These are phyloP conservation scores for Orussus abietinus DNA, from an alignment of 1,140 invertebrate species.

Conservation along the genomic window DNA sequence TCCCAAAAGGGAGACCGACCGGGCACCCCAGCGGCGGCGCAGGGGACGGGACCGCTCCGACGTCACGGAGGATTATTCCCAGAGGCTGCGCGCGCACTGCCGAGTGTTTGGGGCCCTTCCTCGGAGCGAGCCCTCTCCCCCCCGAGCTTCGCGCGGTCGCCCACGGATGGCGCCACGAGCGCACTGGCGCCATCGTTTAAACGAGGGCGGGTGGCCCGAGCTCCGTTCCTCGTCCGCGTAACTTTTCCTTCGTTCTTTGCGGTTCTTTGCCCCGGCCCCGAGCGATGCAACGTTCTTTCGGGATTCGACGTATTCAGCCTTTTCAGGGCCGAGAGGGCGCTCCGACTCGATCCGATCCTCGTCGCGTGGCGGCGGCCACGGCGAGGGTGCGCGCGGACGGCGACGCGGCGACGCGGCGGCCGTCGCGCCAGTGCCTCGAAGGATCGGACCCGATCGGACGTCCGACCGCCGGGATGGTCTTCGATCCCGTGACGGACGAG, in stretches of 20 bases:
- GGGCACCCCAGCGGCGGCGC: constrained; percentile 12
- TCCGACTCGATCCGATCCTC: too few species aligned
- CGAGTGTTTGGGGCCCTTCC: constrained; percentile 31
- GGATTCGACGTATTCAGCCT: too few species aligned
- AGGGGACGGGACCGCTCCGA: constrained; percentile 20
- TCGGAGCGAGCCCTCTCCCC: constrained; percentile 20
- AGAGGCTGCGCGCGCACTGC: constrained; percentile 22
- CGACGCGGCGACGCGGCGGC: not conserved
- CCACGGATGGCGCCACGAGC: too few species aligned
- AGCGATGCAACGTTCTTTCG: too few species aligned
- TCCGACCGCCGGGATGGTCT: constrained; percentile 30
- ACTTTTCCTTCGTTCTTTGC: too few species aligned
- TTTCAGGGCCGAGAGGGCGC: too few species aligned
- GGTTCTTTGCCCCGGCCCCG: too few species aligned
- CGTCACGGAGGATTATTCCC: constrained; percentile 24
- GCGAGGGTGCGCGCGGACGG: constrained; percentile 1
- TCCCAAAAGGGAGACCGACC: constrained; percentile 21
- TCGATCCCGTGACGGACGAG: constrained; percentile 38
- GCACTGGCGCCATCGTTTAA: too few species aligned
- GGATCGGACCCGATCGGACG: not conserved
- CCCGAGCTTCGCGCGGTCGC: too few species aligned
- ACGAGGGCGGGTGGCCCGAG: too few species aligned
- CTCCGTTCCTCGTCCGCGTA: too few species aligned
- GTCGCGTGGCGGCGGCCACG: too few species aligned
- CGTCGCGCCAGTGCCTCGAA: not conserved